Base-by-base conservation (phyloP, 1,140 invertebrate species). In the Hydropsyche tenuis region DNA sequence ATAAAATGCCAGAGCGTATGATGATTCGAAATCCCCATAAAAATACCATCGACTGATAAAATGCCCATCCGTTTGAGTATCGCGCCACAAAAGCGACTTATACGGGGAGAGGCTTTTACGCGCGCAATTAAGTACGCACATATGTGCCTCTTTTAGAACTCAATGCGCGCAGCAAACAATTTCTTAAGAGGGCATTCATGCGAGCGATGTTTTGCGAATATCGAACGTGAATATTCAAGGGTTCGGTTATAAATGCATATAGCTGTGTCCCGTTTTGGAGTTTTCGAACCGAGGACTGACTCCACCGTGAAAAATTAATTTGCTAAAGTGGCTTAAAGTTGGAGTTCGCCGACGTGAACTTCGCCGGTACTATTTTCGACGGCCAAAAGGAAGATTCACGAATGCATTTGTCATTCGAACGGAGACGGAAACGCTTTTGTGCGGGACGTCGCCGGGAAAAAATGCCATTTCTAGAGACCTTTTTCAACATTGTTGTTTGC, bases 251-350 rank as follows among this genome's bases (percentile, higher is more conserved):
- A 60, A 25, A 9, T 60, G 48, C 16, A 20, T 7, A n/a, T 46
- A 12, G 16, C 45, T 12, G 2, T 20, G 9, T 20, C 18, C n/a
- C 20, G 1, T 20, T 2, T n/a, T n/a, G n/a, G n/a, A n/a, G n/a
- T 7, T 51, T 51, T 4, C 46, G 7, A 11, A 11, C 46, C 51
- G 18, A 3, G 51, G 51, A 56, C n/a, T 16, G 14, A 6, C 18
- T 65, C 22, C 14, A 14, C 16, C 30, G 43, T 68, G 65, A 68
- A 70, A 70, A 70, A 70, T 70, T 70, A 70, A 70, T 70, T 60
- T 70, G 27, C 51, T 11, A 56, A 68, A 70, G 68, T 70, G 68
- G 23, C 27, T 6, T 27, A 37, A 37, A 70, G 68, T 51, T 18
- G 3, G 51, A 70, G 23, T 70, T 60, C 30, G 51, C 27, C 4